These are phyloP conservation scores for Boloria euphrosyne DNA, from an alignment of 2,888 invertebrate genomes.

Conservation along the genomic window DNA sequence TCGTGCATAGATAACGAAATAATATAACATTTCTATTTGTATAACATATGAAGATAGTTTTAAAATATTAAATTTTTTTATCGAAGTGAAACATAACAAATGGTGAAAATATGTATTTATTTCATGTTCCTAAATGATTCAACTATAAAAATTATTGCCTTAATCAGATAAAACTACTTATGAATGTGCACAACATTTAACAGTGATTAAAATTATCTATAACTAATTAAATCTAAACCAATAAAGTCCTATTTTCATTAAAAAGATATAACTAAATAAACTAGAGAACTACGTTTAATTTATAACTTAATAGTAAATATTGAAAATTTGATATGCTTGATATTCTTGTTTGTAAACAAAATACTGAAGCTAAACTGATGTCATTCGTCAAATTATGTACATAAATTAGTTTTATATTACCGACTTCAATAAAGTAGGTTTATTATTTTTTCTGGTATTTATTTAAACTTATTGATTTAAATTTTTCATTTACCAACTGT, in stretches of 20 bases:
- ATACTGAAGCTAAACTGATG: slow-evolving; percentile 49
- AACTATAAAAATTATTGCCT: slow-evolving; percentile 70
- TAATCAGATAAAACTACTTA: slow-evolving; percentile 71
- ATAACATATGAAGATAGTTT: slow-evolving; percentile 34
- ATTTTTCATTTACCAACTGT: no score
- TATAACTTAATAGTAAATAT: slow-evolving; percentile 53
- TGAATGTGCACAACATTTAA: slow-evolving; percentile 82
- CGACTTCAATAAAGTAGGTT: no score
- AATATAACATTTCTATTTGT: slow-evolving; percentile 34
- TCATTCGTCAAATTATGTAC: no score
- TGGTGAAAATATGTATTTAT: slow-evolving; percentile 44
- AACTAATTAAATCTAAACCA: slow-evolving; percentile 68
- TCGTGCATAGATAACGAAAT: slow-evolving; percentile 42
- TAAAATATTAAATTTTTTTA: slow-evolving; percentile 29
- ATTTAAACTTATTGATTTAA: no score
- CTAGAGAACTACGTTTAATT: slow-evolving; percentile 60
- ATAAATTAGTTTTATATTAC: no score
- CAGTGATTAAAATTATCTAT: slow-evolving; percentile 79
- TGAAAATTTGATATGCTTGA: slow-evolving; percentile 74
- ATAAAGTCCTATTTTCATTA: slow-evolving; percentile 53
- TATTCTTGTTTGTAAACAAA: slow-evolving; percentile 67
- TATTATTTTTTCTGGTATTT: no score
- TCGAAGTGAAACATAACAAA: slow-evolving; percentile 36
- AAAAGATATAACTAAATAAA: slow-evolving; percentile 58
- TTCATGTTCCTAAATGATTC: slow-evolving; percentile 38